Evolutionary conservation across 2,888 invertebrate species (phyloP).

Genomic region (Caenorhabditis sulstoni): DNA sequence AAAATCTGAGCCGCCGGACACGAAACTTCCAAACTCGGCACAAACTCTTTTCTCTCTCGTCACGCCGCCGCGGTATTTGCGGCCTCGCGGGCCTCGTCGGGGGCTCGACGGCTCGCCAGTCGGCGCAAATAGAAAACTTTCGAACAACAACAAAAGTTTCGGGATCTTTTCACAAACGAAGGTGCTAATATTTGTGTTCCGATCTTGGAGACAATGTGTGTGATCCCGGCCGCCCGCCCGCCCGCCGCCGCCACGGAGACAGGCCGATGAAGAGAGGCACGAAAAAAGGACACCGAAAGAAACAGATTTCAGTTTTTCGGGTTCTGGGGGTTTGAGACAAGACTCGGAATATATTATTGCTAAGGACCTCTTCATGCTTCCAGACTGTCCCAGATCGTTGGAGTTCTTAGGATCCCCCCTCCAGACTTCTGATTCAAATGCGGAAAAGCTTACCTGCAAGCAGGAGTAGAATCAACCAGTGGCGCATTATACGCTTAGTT

Average conservation of each 20-base stretch:
- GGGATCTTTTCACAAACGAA: background rate
- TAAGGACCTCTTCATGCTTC: no score
- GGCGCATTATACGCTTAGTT: conserved; percentile 39
- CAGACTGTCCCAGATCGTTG: no score
- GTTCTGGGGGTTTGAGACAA: no score
- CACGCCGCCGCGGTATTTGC: conserved; percentile 29
- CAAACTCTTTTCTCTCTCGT: conserved; percentile 5
- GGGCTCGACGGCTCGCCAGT: background rate
- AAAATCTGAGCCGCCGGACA: conserved; percentile 11
- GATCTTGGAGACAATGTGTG: background rate
- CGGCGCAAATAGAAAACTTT: conserved; percentile 8
- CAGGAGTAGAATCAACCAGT: conserved; percentile 56
- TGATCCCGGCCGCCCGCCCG: no score
- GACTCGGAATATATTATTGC: no score
- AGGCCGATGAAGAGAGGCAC: no score
- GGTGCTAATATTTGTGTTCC: conserved; percentile 1
- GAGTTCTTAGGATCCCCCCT: no score
- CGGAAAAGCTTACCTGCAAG: conserved; percentile 59
- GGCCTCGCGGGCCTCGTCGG: no score
- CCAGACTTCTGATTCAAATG: no score
- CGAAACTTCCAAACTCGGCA: conserved; percentile 36
- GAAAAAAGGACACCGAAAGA: conserved; percentile 1
- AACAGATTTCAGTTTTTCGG: background rate
- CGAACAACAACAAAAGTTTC: conserved; percentile 32
- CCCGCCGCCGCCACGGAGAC: no score